Conservation (phyloP, 2,797 vertebrate species). For the Chromis chromis region DNA sequence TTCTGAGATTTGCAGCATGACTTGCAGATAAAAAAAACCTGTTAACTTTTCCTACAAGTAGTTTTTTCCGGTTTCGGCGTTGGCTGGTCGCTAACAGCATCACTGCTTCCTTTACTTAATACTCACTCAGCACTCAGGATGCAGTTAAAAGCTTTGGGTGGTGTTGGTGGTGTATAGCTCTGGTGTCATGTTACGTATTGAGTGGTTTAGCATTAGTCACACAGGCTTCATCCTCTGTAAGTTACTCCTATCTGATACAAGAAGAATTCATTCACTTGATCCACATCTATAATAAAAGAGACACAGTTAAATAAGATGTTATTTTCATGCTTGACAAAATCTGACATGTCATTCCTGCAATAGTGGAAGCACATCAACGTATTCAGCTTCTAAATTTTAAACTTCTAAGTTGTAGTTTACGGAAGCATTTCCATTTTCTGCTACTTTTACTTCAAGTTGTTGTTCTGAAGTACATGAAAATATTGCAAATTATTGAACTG, state of each 20-base stretch:
- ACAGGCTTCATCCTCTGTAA: neutral
- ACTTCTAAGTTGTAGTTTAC: too few relatives aligned
- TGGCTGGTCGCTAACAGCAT: slow-evolving; percentile 6
- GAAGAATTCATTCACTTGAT: slow-evolving; percentile 3
- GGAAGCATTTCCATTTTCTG: too few relatives aligned
- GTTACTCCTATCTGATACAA: neutral
- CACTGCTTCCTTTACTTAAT: slow-evolving; percentile 43
- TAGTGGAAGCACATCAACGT: neutral
- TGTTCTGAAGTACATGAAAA: too few relatives aligned
- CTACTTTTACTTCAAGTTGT: too few relatives aligned
- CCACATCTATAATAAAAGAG: neutral
- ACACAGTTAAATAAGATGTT: neutral
- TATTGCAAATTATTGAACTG: too few relatives aligned
- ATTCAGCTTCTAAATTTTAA: too few relatives aligned
- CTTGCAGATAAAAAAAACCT: slow-evolving; percentile 47
- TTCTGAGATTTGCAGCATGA: slow-evolving; percentile 43
- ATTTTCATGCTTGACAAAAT: neutral
- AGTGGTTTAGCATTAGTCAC: slow-evolving; percentile 50
- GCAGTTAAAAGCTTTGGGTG: slow-evolving; percentile 54
- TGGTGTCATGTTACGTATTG: slow-evolving; percentile 68
- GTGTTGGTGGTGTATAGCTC: slow-evolving; percentile 18
- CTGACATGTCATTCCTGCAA: slow-evolving; percentile 26
- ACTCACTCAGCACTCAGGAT: slow-evolving; percentile 43
- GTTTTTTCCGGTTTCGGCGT: neutral
- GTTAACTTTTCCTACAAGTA: slow-evolving; percentile 26